Evolutionary conservation across 1,140 invertebrate genomes (phyloP).

Genomic region (Bombyx mandarina): DNA sequence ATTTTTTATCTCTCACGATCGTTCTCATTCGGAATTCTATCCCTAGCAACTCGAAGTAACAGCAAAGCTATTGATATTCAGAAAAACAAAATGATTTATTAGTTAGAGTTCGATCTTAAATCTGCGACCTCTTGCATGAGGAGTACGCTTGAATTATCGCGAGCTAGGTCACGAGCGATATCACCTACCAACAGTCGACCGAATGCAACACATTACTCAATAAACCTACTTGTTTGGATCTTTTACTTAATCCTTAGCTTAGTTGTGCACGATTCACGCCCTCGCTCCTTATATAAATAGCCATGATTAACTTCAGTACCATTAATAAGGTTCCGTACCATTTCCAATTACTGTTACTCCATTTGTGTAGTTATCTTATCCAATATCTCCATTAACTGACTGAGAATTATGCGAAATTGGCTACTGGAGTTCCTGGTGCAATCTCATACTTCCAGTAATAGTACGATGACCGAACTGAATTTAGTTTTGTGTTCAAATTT

Average conservation of each 20-base stretch:
- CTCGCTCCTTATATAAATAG: constrained; percentile 36
- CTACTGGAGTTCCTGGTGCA: constrained; percentile 2
- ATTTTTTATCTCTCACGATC: too few species aligned
- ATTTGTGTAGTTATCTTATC: constrained; percentile 40
- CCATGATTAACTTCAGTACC: constrained; percentile 49
- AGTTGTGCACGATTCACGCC: constrained; percentile 12
- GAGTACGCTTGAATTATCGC: too few species aligned
- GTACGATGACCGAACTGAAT: background rate
- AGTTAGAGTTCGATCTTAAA: too few species aligned
- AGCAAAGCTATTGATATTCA: too few species aligned
- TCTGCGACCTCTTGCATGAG: too few species aligned
- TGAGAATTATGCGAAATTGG: constrained; percentile 13
- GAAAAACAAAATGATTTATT: too few species aligned
- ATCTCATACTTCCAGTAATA: constrained; percentile 1
- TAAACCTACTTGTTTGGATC: too few species aligned
- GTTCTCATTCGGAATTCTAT: too few species aligned
- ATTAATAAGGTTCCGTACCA: constrained; percentile 48
- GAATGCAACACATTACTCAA: constrained; percentile 3
- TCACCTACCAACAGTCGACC: constrained; percentile 22
- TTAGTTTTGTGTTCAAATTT: background rate
- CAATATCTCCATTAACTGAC: constrained; percentile 34
- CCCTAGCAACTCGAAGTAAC: too few species aligned
- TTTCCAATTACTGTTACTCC: constrained; percentile 35
- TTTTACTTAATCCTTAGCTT: background rate
- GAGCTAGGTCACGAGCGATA: too few species aligned